Percentiles rank a stretch among this genome's conserved stretches.
These are phyloP conservation scores for Girardinus metallicus DNA, from an alignment of 2,797 vertebrate genomes.

Conservation along the genomic window DNA sequence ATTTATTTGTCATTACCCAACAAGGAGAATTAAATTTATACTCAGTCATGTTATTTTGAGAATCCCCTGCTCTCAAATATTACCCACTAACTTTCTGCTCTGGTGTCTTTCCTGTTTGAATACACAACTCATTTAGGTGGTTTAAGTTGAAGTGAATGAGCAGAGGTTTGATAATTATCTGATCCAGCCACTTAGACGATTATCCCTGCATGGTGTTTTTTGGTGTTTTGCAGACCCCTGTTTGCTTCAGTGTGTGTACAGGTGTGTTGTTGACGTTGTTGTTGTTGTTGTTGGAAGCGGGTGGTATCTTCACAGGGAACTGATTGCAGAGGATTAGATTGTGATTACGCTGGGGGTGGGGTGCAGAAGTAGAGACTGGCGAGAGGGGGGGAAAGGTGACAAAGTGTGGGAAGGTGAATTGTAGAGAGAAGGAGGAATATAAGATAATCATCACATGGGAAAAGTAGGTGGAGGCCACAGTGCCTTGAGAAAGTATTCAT, in stretches of 20 bases:
- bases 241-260: constrained; percentile 19
- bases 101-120: constrained; percentile 4
- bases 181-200: constrained; percentile 1
- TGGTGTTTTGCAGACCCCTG: constrained; percentile 23
- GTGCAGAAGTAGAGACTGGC: constrained; percentile 13
- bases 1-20: constrained; percentile 72
- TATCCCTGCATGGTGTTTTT: constrained; percentile 18
- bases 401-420: constrained; percentile 36
- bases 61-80: constrained; percentile 45
- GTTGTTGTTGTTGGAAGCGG: constrained; percentile 15
- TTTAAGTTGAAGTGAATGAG: constrained; percentile 11
- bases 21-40: constrained; percentile 65
- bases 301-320: constrained; percentile 44
- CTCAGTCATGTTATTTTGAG: constrained; percentile 54
- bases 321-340: constrained; percentile 61
- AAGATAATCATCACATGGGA: constrained; percentile 15
- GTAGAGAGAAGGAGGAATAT: constrained; percentile 6
- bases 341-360: constrained; percentile 49
- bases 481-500: not conserved
- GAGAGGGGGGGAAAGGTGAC: constrained; percentile 23
- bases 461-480: not conserved
- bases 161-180: not conserved
- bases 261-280: constrained; percentile 5
- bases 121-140: constrained; percentile 3
- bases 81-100: constrained; percentile 5